phyloP scores from a whole-genome alignment of 2,797 vertebrate species.

The Malacoctenus gilli region DNA sequence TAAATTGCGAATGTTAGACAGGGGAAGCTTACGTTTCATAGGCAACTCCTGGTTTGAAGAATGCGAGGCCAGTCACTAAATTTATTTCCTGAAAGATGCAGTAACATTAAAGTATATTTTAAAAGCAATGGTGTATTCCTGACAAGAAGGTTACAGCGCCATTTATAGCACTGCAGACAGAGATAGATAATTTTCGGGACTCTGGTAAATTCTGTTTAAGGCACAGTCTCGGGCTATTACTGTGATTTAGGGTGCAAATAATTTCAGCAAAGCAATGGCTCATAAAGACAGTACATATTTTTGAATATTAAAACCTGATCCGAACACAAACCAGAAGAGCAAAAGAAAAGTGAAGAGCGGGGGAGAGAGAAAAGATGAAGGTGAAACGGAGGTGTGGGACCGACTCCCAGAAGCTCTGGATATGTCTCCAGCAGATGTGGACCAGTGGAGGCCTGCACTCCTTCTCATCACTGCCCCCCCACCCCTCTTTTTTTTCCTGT shows the following conservation, averaged over 20 bases:
- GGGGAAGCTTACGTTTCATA: slow-evolving; percentile 35
- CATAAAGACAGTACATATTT: slow-evolving; percentile 69
- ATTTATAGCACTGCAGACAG: slow-evolving; percentile 23
- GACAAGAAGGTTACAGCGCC: slow-evolving; percentile 17
- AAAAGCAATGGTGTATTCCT: slow-evolving; percentile 38
- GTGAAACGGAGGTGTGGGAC: slow-evolving; percentile 51
- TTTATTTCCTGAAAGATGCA: slow-evolving; percentile 23
- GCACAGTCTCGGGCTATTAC: slow-evolving; percentile 51
- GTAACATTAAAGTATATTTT: slow-evolving; percentile 32
- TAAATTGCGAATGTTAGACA: slow-evolving; percentile 32
- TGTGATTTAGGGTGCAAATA: slow-evolving; percentile 68
- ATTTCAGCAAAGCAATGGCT: slow-evolving; percentile 66
- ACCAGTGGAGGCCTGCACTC: slow-evolving; percentile 55
- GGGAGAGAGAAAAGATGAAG: slow-evolving; percentile 55
- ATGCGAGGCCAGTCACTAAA: slow-evolving; percentile 24
- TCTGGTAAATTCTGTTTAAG: slow-evolving; percentile 52
- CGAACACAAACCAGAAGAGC: slow-evolving; percentile 72
- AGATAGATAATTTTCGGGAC: slow-evolving; percentile 46
- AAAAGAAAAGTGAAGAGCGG: slow-evolving; percentile 44
- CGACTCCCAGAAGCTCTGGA: slow-evolving; percentile 65
- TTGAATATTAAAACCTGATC: slow-evolving; percentile 72
- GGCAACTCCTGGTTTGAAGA: slow-evolving; percentile 35
- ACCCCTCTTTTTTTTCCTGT: slow-evolving; percentile 6
- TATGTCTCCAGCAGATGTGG: slow-evolving; percentile 76
- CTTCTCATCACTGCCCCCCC: slow-evolving; percentile 52